phyloP scores from a whole-genome alignment of 2,888 invertebrate species.

The Hydrotaea cyrtoneurina region DNA sequence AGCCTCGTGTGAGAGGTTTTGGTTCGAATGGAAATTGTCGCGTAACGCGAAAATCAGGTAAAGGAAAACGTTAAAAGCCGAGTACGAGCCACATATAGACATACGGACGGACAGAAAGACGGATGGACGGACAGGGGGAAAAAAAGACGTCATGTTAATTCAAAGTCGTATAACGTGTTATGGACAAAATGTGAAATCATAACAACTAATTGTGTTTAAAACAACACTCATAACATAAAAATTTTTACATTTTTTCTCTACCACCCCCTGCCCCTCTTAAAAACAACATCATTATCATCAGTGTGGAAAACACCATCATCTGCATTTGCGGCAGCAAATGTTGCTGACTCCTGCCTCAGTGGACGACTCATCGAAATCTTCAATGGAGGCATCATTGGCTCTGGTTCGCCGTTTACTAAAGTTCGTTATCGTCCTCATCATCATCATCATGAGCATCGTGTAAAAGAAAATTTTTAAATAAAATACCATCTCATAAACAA shows the following conservation, averaged over 20 bases:
- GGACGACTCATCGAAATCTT: not conserved
- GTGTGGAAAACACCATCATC: not conserved
- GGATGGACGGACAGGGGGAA: not conserved
- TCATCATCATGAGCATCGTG: too few species aligned
- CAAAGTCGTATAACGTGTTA: slow-evolving; percentile 56
- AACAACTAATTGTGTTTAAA: slow-evolving; percentile 66
- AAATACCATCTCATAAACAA: not conserved
- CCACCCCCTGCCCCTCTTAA: not conserved
- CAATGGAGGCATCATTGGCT: too few species aligned
- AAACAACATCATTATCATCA: not conserved
- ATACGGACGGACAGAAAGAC: not conserved
- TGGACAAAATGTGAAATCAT: slow-evolving; percentile 64
- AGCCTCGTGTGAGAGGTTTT: slow-evolving; percentile 41
- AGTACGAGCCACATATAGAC: slow-evolving; percentile 36
- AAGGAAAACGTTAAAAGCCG: too few species aligned
- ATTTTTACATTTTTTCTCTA: slow-evolving; percentile 48
- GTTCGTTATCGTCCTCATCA: not conserved
- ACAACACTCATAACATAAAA: slow-evolving; percentile 63
- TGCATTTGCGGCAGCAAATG: not conserved
- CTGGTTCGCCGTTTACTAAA: too few species aligned
- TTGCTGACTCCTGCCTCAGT: not conserved
- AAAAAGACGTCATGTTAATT: slow-evolving; percentile 33
- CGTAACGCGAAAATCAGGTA: slow-evolving; percentile 37
- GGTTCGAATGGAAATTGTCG: slow-evolving; percentile 61
- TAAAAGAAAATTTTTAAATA: not conserved